A percentile compares a stretch with the other conserved stretches of the same genome.
Conservation (phyloP, 30 jellyfish, hydroid and myxozoan species). For the Aurelia sp. region DNA sequence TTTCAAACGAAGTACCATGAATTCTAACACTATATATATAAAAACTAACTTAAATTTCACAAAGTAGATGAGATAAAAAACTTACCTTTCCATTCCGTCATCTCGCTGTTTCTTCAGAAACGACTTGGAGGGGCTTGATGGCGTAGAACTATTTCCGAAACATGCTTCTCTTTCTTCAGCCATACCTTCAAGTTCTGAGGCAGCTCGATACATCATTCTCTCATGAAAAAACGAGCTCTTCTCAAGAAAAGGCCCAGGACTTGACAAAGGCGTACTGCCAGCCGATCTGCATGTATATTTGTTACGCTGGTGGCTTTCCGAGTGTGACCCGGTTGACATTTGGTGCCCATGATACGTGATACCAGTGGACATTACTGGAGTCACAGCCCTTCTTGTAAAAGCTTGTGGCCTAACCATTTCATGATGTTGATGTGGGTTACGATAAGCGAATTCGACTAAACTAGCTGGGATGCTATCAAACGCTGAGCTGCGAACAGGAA, state of each 20-base stretch:
- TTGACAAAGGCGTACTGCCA: conserved; percentile 60
- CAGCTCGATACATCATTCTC: neutral
- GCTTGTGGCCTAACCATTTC: conserved; percentile 33
- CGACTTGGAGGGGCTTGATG: conserved; percentile 74
- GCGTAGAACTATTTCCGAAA: conserved; percentile 42
- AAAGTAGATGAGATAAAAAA: no score
- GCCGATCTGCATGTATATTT: conserved; percentile 64
- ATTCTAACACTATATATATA: no score
- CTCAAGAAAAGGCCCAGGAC: conserved; percentile 62
- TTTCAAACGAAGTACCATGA: neutral
- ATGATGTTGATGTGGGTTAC: conserved; percentile 22
- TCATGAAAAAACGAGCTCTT: conserved; percentile 30
- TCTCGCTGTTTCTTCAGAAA: conserved; percentile 73
- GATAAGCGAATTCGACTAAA: conserved; percentile 30
- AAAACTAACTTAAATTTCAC: no score
- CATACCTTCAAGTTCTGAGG: conserved; percentile 11
- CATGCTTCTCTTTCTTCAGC: conserved; percentile 16
- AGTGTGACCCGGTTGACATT: conserved; percentile 27
- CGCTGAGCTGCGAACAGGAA: conserved; percentile 14
- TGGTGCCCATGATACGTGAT: conserved; percentile 15
- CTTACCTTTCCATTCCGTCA: conserved; percentile 76
- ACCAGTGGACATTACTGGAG: conserved; percentile 42
- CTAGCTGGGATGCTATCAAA: conserved; percentile 47
- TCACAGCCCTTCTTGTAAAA: conserved; percentile 39
- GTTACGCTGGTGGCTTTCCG: conserved; percentile 33